These are phyloP conservation scores for Eupeodes latifasciatus DNA, from an alignment of 2,888 invertebrate species.

Conservation along the genomic window DNA sequence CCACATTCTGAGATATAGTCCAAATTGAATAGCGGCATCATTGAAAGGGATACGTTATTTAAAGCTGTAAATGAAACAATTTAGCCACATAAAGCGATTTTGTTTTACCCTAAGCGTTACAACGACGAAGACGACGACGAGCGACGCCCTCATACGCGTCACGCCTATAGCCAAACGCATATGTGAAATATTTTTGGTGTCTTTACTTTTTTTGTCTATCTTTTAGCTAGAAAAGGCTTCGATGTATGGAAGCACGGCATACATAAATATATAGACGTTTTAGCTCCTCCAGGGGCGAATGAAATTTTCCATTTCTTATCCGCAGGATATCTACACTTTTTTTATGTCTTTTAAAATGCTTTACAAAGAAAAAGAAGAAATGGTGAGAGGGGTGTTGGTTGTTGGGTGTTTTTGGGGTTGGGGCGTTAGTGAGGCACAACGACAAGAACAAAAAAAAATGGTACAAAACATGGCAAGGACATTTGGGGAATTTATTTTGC, in stretches of 20 bases:
- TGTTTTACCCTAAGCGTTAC: not conserved
- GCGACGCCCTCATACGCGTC: slow-evolving; percentile 14
- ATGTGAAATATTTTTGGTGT: slow-evolving; percentile 9
- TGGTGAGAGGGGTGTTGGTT: not conserved
- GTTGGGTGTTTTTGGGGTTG: no score
- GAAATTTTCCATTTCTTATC: slow-evolving; percentile 70
- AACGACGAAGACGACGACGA: no score
- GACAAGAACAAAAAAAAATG: not conserved
- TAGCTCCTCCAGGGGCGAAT: slow-evolving; percentile 54
- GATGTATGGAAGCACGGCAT: not conserved
- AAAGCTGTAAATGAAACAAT: slow-evolving; percentile 76
- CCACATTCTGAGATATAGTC: slow-evolving; percentile 41
- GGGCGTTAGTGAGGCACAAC: not conserved
- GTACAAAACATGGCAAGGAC: slow-evolving; percentile 52
- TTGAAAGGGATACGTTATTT: slow-evolving; percentile 76
- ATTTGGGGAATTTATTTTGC: slow-evolving; percentile 74
- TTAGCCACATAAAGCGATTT: slow-evolving; percentile 62
- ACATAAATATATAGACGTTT: not conserved
- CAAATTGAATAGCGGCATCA: slow-evolving; percentile 71
- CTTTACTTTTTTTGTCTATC: not conserved
- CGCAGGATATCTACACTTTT: slow-evolving; percentile 68
- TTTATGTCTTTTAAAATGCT: slow-evolving; percentile 69
- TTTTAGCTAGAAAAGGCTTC: slow-evolving; percentile 48
- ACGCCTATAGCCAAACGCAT: slow-evolving; percentile 23
- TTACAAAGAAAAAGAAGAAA: slow-evolving; percentile 32